phyloP scores from a whole-genome alignment of 2,888 invertebrate species.

The Cyrtodaria siliqua region DNA sequence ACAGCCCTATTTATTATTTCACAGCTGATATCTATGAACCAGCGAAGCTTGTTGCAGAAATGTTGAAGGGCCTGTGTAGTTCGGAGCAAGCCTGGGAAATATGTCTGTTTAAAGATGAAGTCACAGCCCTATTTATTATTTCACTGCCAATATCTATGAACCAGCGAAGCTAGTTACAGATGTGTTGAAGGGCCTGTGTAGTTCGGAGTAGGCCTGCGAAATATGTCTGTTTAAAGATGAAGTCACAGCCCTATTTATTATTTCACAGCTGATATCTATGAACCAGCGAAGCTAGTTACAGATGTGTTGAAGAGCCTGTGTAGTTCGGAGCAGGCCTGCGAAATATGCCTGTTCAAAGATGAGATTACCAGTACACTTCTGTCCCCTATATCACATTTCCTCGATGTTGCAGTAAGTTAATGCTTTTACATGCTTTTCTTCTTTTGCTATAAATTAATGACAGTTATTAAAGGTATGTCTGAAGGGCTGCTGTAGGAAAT shows the following conservation, averaged over 20 bases:
- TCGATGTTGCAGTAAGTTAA: slow-evolving; percentile 70
- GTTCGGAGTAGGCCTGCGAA: slow-evolving; percentile 80
- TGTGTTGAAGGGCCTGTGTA: slow-evolving; percentile 81
- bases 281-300: slow-evolving; percentile 79
- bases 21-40: too few relatives aligned
- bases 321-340: slow-evolving; percentile 80
- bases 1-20: too few relatives aligned
- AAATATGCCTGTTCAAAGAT: slow-evolving; percentile 83
- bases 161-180: slow-evolving; percentile 80
- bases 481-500: too few relatives aligned
- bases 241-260: too few relatives aligned
- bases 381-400: slow-evolving; percentile 80
- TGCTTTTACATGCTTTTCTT: neutral
- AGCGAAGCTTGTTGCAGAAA: too few relatives aligned
- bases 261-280: slow-evolving; percentile 72
- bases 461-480: too few relatives aligned
- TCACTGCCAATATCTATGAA: slow-evolving; percentile 72
- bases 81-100: too few relatives aligned
- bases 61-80: too few relatives aligned
- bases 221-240: slow-evolving; percentile 83
- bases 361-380: slow-evolving; percentile 82
- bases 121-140: too few relatives aligned
- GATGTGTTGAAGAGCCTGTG: slow-evolving; percentile 83
- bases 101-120: too few relatives aligned
- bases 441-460: neutral